A percentile compares a stretch with the other conserved stretches of the same genome.
Conservation (phyloP, 2,113 vertebrate genomes). For the Atherinomorus stipes region DNA sequence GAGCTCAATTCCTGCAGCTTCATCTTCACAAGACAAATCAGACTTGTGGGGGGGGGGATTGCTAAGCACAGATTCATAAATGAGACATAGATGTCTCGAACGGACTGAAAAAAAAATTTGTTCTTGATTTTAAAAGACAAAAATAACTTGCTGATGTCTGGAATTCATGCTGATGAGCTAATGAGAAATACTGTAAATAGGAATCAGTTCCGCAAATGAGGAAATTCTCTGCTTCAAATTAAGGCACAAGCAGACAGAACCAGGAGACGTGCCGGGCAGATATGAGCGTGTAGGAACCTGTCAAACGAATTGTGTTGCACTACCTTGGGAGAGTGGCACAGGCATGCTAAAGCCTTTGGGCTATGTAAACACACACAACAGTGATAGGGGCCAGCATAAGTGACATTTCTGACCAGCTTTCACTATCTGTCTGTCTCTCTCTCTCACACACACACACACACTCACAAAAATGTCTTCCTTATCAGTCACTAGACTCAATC, state of each 20-base stretch:
- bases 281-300: conserved; percentile 73
- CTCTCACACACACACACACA: not conserved
- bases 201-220: not conserved
- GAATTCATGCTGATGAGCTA: not conserved
- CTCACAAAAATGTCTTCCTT: no score
- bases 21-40: not conserved
- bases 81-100: not conserved
- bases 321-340: conserved; percentile 67
- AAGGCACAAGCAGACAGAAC: conserved; percentile 6
- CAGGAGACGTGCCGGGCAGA: conserved; percentile 43
- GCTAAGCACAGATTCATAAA: conserved; percentile 14
- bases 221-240: not conserved
- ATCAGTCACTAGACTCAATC: no score
- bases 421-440: not conserved
- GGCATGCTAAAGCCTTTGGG: conserved; percentile 64
- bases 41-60: not conserved
- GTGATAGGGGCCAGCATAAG: conserved; percentile 50
- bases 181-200: not conserved
- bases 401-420: conserved; percentile 33
- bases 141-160: not conserved
- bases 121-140: not conserved
- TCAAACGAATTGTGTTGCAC: conserved; percentile 53
- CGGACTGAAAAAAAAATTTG: not conserved
- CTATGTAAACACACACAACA: conserved; percentile 67
- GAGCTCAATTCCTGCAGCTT: conserved; percentile 11